These are phyloP conservation scores for Eremobia ochroleuca DNA, from an alignment of 2,888 invertebrate species.

Conservation along the genomic window DNA sequence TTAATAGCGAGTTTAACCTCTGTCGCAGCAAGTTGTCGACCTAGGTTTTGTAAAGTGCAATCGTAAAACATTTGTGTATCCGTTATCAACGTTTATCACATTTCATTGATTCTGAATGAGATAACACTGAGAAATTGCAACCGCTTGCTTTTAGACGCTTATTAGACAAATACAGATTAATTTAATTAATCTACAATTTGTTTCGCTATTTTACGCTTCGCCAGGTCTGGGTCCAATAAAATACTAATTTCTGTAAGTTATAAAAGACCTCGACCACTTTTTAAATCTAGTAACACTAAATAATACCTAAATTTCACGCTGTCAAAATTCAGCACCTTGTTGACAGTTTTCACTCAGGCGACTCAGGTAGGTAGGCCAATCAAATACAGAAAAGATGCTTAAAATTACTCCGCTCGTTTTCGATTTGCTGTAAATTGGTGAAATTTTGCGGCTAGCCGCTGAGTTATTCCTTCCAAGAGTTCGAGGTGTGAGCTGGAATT, in stretches of 20 bases:
- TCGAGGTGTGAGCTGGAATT: conserved; percentile 46
- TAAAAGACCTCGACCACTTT: background rate
- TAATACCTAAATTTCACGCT: background rate
- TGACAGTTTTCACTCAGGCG: conserved; percentile 1
- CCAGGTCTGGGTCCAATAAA: background rate
- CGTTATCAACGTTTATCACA: conserved; percentile 42
- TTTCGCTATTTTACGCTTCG: background rate
- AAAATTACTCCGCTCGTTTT: conserved; percentile 48
- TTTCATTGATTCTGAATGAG: conserved; percentile 41
- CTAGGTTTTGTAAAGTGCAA: conserved; percentile 59
- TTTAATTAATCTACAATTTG: conserved; percentile 16
- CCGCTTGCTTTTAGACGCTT: conserved; percentile 2
- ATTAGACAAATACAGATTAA: conserved; percentile 13
- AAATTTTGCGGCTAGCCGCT: conserved; percentile 62
- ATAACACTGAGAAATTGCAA: conserved; percentile 43
- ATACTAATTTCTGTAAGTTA: background rate
- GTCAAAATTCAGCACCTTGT: background rate
- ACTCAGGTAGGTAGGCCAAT: background rate
- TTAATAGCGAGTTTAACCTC: conserved; percentile 52
- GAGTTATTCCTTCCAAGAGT: conserved; percentile 31
- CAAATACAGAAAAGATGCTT: background rate
- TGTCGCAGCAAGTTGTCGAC: conserved; percentile 46
- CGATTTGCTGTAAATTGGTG: conserved; percentile 61
- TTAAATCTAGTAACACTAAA: conserved; percentile 15
- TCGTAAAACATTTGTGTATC: conserved; percentile 44